These are phyloP conservation scores for Rhabdophis nuchalis DNA, from an alignment of 2,797 vertebrate species.

Conservation along the genomic window DNA sequence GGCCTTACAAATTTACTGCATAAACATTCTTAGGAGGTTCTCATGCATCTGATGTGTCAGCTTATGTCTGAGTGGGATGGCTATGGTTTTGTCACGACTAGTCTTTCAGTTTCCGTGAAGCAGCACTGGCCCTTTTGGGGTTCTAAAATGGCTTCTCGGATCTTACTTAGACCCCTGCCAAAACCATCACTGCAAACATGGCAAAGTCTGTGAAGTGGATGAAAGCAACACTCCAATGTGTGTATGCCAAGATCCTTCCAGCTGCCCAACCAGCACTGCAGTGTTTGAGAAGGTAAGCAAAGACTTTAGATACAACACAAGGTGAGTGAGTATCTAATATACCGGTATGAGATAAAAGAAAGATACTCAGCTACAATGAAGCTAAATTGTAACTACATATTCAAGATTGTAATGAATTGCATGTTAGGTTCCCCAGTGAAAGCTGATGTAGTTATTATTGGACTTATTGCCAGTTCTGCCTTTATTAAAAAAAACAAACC, in stretches of 20 bases:
- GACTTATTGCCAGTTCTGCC: neutral
- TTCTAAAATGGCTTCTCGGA: slow-evolving; percentile 30
- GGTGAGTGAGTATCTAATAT: fast-evolving
- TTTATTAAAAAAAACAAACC: neutral
- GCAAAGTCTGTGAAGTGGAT: slow-evolving; percentile 94
- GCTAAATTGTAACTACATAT: neutral
- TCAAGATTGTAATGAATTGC: neutral
- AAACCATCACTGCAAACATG: slow-evolving; percentile 96
- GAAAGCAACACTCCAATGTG: slow-evolving; percentile 94
- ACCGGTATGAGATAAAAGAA: neutral
- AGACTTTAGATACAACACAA: neutral
- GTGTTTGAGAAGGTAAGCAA: slow-evolving; percentile 88
- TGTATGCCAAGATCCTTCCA: slow-evolving; percentile 94
- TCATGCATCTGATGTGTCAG: neutral
- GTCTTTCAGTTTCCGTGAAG: neutral
- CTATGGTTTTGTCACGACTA: neutral
- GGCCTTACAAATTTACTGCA: neutral
- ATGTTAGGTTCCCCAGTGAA: neutral
- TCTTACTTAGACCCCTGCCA: slow-evolving; percentile 84
- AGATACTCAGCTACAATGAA: neutral
- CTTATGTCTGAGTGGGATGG: neutral
- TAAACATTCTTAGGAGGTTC: neutral
- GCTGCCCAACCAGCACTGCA: slow-evolving; percentile 79
- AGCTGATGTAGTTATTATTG: neutral
- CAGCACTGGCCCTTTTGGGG: neutral